These are phyloP conservation scores for Athripsodes cinereus DNA, from an alignment of 2,888 invertebrate species.

Conservation along the genomic window DNA sequence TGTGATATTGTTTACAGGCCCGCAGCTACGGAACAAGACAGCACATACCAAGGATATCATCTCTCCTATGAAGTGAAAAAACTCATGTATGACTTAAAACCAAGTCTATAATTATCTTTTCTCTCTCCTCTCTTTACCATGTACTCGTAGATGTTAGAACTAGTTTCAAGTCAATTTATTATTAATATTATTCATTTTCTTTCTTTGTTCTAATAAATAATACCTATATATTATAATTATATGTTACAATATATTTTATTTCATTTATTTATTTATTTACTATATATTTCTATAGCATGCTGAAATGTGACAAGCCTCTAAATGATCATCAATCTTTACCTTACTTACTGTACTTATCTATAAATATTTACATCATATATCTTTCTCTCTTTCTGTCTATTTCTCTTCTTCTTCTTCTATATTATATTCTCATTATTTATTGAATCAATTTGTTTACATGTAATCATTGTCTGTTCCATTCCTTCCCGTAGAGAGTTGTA, in stretches of 20 bases:
- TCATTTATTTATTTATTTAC: too few relatives aligned
- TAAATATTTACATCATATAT: too few relatives aligned
- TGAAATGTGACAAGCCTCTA: not conserved
- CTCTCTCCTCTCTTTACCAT: constrained; percentile 13
- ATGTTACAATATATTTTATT: too few relatives aligned
- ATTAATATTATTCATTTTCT: constrained; percentile 2
- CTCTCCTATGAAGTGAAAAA: constrained; percentile 99
- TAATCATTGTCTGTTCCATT: not conserved
- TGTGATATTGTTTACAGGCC: constrained; percentile 76
- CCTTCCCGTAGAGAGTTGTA: not conserved
- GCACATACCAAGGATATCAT: constrained; percentile 96
- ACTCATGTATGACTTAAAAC: constrained; percentile 79
- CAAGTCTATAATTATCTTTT: constrained; percentile 14
- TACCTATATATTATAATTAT: not conserved
- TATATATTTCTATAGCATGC: not conserved
- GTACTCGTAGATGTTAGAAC: constrained; percentile 22
- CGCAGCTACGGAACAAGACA: constrained; percentile 73
- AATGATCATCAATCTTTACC: not conserved
- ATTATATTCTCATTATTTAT: not conserved
- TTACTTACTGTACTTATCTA: not conserved
- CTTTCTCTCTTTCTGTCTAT: not conserved
- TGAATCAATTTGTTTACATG: not conserved
- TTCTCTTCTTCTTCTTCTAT: too few relatives aligned
- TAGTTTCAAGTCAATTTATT: constrained; percentile 12
- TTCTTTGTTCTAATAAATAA: not conserved